phyloP scores from a whole-genome alignment of 1,140 invertebrate species.

The Hypothenemus hampei region DNA sequence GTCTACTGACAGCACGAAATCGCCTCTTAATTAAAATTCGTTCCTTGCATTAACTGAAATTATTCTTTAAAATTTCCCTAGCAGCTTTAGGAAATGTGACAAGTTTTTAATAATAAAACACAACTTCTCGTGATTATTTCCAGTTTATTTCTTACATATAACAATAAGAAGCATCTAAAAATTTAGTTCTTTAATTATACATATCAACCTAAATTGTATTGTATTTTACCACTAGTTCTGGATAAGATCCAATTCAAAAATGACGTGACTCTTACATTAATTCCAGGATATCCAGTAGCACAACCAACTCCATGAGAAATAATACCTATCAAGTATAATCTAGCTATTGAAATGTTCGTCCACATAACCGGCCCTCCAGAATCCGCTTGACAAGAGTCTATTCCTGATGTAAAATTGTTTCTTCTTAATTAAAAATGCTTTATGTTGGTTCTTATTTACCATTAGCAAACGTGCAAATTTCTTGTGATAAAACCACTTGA shows the following conservation, averaged over 20 bases:
- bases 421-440: too few species aligned
- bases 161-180: slow-evolving; percentile 12
- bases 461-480: slow-evolving; percentile 63
- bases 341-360: slow-evolving; percentile 9
- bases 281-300: slow-evolving; percentile 46
- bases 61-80: too few species aligned
- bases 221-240: slow-evolving; percentile 8
- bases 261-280: slow-evolving; percentile 51
- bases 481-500: slow-evolving; percentile 35
- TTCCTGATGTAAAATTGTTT: too few species aligned
- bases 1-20: too few species aligned
- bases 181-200: neutral
- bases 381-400: slow-evolving; percentile 64
- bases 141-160: slow-evolving; percentile 11
- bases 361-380: slow-evolving; percentile 53
- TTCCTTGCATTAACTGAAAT: too few species aligned
- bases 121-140: too few species aligned
- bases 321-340: slow-evolving; percentile 49
- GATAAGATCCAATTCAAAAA: slow-evolving; percentile 52
- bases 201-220: neutral
- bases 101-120: too few species aligned
- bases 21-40: too few species aligned
- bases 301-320: slow-evolving; percentile 54
- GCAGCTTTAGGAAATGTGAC: too few species aligned
- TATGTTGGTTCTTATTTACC: slow-evolving; percentile 43